These are phyloP conservation scores for Eulemur coronatus DNA, from an alignment of 2,797 vertebrate species.

Conservation along the genomic window DNA sequence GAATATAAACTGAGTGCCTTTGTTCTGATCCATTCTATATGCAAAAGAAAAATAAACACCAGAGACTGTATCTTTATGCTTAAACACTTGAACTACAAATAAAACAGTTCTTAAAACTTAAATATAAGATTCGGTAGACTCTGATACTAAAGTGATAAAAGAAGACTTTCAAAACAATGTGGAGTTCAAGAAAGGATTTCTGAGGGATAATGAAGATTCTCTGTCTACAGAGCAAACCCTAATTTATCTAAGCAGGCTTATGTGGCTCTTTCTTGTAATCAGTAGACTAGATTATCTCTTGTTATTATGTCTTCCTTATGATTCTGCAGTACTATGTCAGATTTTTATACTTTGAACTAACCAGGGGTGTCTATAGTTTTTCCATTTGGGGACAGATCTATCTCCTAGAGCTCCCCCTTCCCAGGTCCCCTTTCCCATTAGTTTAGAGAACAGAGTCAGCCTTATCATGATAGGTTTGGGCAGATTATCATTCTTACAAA, in stretches of 20 bases:
- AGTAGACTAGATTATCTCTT: not conserved
- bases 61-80: not conserved
- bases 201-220: not conserved
- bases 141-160: not conserved
- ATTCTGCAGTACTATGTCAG: not conserved
- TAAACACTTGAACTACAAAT: not conserved
- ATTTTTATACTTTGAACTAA: not conserved
- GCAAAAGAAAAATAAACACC: not conserved
- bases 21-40: not conserved
- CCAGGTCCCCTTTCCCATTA: not conserved
- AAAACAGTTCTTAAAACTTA: not conserved
- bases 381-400: not conserved
- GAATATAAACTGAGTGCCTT: not conserved
- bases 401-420: not conserved
- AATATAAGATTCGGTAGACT: not conserved
- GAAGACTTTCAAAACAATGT: not conserved
- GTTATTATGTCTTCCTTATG: not conserved
- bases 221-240: not conserved
- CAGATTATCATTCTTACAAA: slow-evolving; percentile 86
- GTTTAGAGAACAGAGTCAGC: slow-evolving; percentile 31
- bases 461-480: slow-evolving; percentile 95
- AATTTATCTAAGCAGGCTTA: not conserved
- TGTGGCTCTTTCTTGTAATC: not conserved
- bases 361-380: not conserved
- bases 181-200: not conserved